Evolutionary conservation across 2,797 vertebrate genomes (phyloP).

Genomic region (Macrochelys suwanniensis): DNA sequence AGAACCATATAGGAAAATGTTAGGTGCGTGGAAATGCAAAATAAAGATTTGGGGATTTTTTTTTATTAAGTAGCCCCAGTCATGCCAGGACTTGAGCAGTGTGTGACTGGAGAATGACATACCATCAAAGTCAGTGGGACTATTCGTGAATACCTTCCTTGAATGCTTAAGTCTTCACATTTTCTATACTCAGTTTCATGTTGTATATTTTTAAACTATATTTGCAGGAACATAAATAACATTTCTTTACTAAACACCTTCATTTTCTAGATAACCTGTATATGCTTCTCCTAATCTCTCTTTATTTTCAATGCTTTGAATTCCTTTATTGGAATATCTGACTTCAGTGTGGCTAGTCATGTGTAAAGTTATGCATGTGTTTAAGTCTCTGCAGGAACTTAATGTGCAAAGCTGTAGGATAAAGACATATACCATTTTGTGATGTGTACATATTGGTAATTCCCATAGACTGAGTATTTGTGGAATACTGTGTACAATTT

Average conservation of each 20-base stretch:
- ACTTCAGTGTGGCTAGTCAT: neutral
- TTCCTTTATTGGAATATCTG: neutral
- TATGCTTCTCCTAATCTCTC: neutral
- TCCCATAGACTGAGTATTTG: neutral
- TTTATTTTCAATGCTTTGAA: neutral
- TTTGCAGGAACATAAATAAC: neutral
- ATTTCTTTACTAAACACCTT: neutral
- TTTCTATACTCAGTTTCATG: neutral
- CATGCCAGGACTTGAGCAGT: neutral
- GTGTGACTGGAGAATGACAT: neutral
- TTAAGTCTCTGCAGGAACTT: neutral
- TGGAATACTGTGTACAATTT: neutral
- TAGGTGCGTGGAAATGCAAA: neutral
- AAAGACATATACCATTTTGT: neutral
- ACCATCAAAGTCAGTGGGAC: neutral
- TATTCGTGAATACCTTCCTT: neutral
- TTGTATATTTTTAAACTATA: neutral
- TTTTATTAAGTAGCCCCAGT: neutral
- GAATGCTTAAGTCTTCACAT: neutral
- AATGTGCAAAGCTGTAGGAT: neutral
- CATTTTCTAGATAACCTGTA: neutral
- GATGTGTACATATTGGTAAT: constrained; percentile 18
- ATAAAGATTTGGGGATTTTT: neutral
- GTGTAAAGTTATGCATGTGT: neutral
- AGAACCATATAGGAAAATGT: neutral